Evolutionary conservation across 2,888 invertebrate species (phyloP), one percentile per base, ranked within the genome.

Genomic region (Heliothis peltigera): DNA sequence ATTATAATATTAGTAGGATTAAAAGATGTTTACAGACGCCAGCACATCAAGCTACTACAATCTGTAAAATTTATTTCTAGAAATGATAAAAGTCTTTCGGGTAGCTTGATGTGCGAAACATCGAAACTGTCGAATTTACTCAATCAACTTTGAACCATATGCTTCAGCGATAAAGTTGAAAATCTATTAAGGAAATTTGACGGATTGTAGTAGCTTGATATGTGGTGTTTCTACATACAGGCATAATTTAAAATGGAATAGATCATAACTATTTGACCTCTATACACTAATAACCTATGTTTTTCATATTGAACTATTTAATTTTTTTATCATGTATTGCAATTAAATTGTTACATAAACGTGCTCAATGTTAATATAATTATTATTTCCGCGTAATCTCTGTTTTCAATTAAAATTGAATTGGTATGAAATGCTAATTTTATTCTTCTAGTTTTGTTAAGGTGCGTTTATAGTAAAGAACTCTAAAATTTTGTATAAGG

Each of bases 311-410:
- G 12, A 54, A 57, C 18, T 17, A n/a, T n/a, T n/a, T n/a, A n/a
- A n/a, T n/a, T n/a, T n/a, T n/a, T n/a, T n/a, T n/a, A n/a, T n/a
- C n/a, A n/a, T 8, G 28, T 28, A 28, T 25, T 53, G 46, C 51
- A 75, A 43, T 59, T 47, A 42, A 63, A 70, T 56, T 44, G 43
- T n/a, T n/a, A 8, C 28, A 28, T 28, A 28, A 28, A 28, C 10
- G 2, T 10, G 12, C 61, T 32, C 53, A 55, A 44, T 10, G 10
- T 28, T 10, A 28, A 10, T 28, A 10, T 49, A 43, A 53, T 52
- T 60, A 59, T 8, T 28, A 63, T 70, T 70, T 72, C 76, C 71
- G 76, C 32, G 44, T 75, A 58, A 52, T 55, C 35, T 42, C n/a
- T 15, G 52, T 35, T 25, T 44, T 43, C 5, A 18, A 44, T 32